Evolutionary conservation across 2,113 vertebrate species (phyloP), one percentile per base, ranked within the genome.

Genomic region (Eulemur macaco): DNA sequence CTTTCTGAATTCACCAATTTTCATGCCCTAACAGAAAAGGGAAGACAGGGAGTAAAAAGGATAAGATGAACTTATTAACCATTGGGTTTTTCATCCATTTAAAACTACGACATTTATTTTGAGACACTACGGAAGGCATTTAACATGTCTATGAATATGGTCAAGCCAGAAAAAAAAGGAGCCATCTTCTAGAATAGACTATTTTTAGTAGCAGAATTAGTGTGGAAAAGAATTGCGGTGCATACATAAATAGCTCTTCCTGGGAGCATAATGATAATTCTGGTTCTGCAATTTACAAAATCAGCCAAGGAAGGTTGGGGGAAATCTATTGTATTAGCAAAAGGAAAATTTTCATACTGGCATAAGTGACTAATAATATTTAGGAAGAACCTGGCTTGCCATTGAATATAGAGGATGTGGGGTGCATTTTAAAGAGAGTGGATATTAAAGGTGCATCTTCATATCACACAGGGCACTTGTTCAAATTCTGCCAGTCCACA

Each of bases 341-440:
- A 82, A 87, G 96, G 76, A 92, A 37, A 90, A 81, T 76, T 96
- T 98, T 97, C 93, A 69, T 81, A 91, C 82, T 93, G 63, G 20
- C 94, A 91, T 63, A 86, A 97, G 77, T 81, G 91, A 68, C 80
- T 81, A 96, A 93, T 52, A 86, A 8, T 5, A 82, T 92, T 97
- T 97, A 97, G 90, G 34, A 95, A 94, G 37, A 95, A 94, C 84
- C 89, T 66, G n/a, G 89, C 77, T 81, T 83, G 5, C 45, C 68
- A 89, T 76, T 93, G 86, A 73, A 47, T 20, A 31, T 81, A 47
- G 56, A 91, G 93, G 89, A 90, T 96, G 82, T 82, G 58, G 31
- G 95, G 74, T 80, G 9, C 81, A 21, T 94, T 73, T 93, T 81
- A 85, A 34, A 23, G 34, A 89, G 27, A 93, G 45, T 77, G 39